phyloP scores from a whole-genome alignment of 1,140 invertebrate species.

The Octopus sinensis region DNA sequence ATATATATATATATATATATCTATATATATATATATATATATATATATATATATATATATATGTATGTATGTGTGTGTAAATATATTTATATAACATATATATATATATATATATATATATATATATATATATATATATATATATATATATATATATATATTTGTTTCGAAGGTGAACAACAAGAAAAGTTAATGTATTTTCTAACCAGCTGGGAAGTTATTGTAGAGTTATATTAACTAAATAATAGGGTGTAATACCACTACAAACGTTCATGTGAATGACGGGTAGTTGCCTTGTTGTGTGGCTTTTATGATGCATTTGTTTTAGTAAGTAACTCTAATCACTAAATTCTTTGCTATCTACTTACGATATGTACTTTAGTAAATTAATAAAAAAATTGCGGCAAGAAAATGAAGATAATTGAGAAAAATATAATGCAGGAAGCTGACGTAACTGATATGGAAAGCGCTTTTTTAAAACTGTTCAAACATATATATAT shows the following conservation, averaged over 20 bases:
- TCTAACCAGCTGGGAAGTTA: not conserved
- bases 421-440: not conserved
- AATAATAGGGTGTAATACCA: not conserved
- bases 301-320: too few relatives aligned
- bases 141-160: not conserved
- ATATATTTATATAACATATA: not conserved
- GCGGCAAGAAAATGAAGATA: not conserved
- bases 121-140: conserved; percentile 4
- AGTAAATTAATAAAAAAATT: not conserved
- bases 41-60: too few relatives aligned
- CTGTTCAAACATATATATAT: not conserved
- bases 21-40: too few relatives aligned
- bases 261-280: too few relatives aligned
- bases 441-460: not conserved
- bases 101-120: not conserved
- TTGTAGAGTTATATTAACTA: not conserved
- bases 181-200: not conserved
- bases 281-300: too few relatives aligned
- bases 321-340: too few relatives aligned
- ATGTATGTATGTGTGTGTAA: too few relatives aligned
- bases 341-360: too few relatives aligned
- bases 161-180: not conserved
- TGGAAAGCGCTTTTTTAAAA: not conserved
- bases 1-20: too few relatives aligned
- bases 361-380: not conserved